Base-by-base conservation (phyloP, 2,888 invertebrate species). In the Geotrupes spiniger region DNA sequence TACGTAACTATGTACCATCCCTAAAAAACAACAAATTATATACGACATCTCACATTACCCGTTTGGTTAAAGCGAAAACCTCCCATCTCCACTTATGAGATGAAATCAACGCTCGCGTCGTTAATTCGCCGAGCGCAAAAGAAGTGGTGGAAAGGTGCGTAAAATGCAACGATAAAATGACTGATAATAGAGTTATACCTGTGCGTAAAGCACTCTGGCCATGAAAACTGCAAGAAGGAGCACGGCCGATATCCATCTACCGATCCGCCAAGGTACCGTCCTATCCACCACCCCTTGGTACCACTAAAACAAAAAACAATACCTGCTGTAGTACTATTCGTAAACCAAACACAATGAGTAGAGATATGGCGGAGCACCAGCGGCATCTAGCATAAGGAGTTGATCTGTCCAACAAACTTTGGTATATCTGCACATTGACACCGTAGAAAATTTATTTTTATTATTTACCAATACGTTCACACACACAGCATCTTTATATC, bases 1-100 rank as follows among this genome's bases (percentile, higher is more conserved):
- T 99, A 99, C 61, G 97, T 96, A 52, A 99, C 87, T 65, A 99
- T 99, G 74, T 99, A 99, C 96, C 98, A 99, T 61, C 99, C 99
- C 92, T 99, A 78, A 56, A 80, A 56, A 38, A 6, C 3, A 10
- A 12, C 11, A 9, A 33, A 33, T 21, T 21, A n/a, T n/a, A n/a
- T n/a, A n/a, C n/a, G n/a, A n/a, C n/a, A n/a, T n/a, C n/a, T n/a
- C n/a, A n/a, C n/a, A n/a, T n/a, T n/a, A n/a, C n/a, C n/a, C n/a
- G n/a, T n/a, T n/a, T n/a, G n/a, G n/a, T n/a, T n/a, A n/a, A n/a
- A n/a, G n/a, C n/a, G n/a, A n/a, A n/a, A n/a, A n/a, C n/a, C n/a
- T n/a, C n/a, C n/a, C n/a, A 21, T 4, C 6, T 3, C 6, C 21
- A 21, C 21, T 21, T 21, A 21, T 21, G 21, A 21, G 21, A 21